phyloP scores from a whole-genome alignment of 23 tunicate genomes.

The Halocynthia roretzi region DNA sequence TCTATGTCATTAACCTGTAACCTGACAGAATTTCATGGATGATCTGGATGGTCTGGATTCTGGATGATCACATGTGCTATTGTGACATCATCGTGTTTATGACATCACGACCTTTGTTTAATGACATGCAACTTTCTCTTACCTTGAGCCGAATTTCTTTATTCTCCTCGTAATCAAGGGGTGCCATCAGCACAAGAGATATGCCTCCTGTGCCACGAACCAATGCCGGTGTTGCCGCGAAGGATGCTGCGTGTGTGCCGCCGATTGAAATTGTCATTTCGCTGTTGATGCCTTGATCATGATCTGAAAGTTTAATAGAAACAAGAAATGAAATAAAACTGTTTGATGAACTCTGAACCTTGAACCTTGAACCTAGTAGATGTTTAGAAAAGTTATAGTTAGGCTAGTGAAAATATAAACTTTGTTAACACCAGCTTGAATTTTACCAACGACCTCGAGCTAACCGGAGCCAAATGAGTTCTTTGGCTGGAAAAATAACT shows the following conservation, averaged over 20 bases:
- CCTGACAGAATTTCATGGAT: background rate
- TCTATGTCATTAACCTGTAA: too few species aligned
- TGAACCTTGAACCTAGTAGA: background rate
- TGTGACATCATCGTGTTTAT: background rate
- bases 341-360: background rate
- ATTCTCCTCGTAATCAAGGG: constrained; percentile 49
- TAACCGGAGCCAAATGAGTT: background rate
- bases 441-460: too few species aligned
- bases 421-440: too few species aligned
- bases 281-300: constrained; percentile 65
- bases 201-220: constrained; percentile 32
- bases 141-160: constrained; percentile 34
- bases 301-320: constrained; percentile 19
- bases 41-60: background rate
- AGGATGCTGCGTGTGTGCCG: constrained; percentile 14
- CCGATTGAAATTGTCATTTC: constrained; percentile 71
- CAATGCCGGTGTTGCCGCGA: constrained; percentile 55
- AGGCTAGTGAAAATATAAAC: background rate
- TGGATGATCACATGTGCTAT: background rate
- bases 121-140: background rate
- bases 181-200: constrained; percentile 38
- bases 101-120: too few species aligned
- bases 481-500: too few species aligned
- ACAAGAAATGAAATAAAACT: too few species aligned
- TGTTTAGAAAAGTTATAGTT: background rate